Evolutionary conservation across 2,888 invertebrate species (phyloP).

Genomic region (Cynaeus angustus): DNA sequence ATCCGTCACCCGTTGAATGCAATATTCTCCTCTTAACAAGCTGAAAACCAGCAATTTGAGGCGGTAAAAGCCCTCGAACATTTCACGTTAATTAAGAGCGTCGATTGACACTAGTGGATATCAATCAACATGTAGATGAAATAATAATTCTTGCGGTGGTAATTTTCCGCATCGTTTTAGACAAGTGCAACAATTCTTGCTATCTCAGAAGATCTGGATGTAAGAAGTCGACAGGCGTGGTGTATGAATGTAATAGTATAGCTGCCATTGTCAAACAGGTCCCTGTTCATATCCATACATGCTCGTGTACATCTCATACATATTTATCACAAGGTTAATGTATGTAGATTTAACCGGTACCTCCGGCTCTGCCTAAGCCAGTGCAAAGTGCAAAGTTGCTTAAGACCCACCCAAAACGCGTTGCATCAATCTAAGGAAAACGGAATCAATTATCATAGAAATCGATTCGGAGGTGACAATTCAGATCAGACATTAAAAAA

Average conservation of each 20-base stretch:
- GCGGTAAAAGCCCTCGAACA: constrained; percentile 27
- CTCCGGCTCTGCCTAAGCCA: constrained; percentile 14
- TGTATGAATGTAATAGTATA: constrained; percentile 53
- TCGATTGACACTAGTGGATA: constrained; percentile 31
- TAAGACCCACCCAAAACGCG: constrained; percentile 22
- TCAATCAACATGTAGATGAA: constrained; percentile 24
- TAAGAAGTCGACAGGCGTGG: constrained; percentile 52
- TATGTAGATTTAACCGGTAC: constrained; percentile 50
- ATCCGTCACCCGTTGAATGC: constrained; percentile 26
- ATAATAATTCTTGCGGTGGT: constrained; percentile 18
- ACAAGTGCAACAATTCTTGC: constrained; percentile 44
- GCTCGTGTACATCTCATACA: constrained; percentile 52
- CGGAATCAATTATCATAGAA: constrained; percentile 32
- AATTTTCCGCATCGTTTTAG: constrained; percentile 13
- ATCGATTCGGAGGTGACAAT: constrained; percentile 33
- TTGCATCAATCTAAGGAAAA: constrained; percentile 4
- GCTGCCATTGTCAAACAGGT: constrained; percentile 51
- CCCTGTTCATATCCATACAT: constrained; percentile 51
- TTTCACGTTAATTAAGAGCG: constrained; percentile 36
- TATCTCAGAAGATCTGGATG: constrained; percentile 49
- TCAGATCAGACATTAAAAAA: constrained; percentile 22
- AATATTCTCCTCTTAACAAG: constrained; percentile 31
- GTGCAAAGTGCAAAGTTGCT: constrained; percentile 46
- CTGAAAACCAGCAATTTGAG: constrained; percentile 36
- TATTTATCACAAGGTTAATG: constrained; percentile 53